Evolutionary conservation across 2,888 invertebrate genomes (phyloP), one percentile per base, ranked within the genome.

Genomic region (Serrognathus titanus): DNA sequence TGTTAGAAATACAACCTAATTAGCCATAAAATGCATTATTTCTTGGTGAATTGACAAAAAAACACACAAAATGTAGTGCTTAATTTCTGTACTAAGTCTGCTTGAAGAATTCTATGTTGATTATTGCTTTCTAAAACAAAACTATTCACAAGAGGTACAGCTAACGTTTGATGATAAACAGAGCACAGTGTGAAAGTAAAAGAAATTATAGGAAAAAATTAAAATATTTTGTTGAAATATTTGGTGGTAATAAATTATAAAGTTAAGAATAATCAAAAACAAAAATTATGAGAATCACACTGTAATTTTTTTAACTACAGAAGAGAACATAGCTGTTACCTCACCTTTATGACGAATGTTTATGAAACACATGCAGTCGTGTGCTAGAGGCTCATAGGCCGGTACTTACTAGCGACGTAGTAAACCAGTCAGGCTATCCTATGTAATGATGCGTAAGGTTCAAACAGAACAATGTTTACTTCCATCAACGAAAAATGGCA

Each of bases 391-490:
- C 67, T 64, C 59, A 63, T 61, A 64, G 68, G 71, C 70, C 68
- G 58, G 66, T 77, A 78, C 77, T 77, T 76, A 77, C 76, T 73
- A 73, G 71, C 68, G 62, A 62, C 61, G 70, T 66, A 64, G 70
- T 63, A 71, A 71, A 71, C 73, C 71, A 68, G 68, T 82, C 82
- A 81, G 83, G 83, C 83, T 84, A 85, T 85, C 85, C 85, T 85
- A 85, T 83, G 83, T 82, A 84, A 84, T 84, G 85, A 83, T 83
- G 84, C 84, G 86, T 83, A 87, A 75, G 85, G 85, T 80, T 81
- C 85, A 85, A 87, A 86, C 83, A 85, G 83, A 86, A 85, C 83
- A 85, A 73, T 85, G 83, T 86, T 85, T 85, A 79, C 78, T 79
- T 85, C 82, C 67, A 69, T 72, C 69, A 72, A 68, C 72, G 64